A percentile compares a stretch with the other conserved stretches of the same genome.
Conservation (phyloP, 1,140 invertebrate species). For the Frieseomelitta varia region DNA sequence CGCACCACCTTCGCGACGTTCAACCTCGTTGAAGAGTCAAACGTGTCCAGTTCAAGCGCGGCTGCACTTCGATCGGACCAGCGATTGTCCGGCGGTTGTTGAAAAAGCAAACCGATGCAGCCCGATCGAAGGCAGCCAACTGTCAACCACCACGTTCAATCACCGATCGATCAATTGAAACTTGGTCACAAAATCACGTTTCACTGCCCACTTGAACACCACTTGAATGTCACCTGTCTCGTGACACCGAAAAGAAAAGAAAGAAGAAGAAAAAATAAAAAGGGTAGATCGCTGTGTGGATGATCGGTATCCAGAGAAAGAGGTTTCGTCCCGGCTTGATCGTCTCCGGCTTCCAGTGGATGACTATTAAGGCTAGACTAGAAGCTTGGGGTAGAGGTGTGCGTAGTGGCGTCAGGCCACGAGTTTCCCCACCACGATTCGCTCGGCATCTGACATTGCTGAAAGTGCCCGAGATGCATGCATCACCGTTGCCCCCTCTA, state of each 20-base stretch:
- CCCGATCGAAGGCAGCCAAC: conserved; percentile 67
- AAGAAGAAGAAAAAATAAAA: no score
- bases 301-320: background rate
- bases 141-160: conserved; percentile 39
- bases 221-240: no score
- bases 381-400: conserved; percentile 49
- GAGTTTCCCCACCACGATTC: conserved; percentile 21
- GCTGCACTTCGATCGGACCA: conserved; percentile 70
- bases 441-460: background rate
- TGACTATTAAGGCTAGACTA: conserved; percentile 69
- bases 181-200: background rate
- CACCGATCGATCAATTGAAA: background rate
- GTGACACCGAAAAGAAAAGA: no score
- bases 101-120: conserved; percentile 8
- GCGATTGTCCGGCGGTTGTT: background rate
- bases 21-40: conserved; percentile 27
- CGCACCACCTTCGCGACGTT: conserved; percentile 72
- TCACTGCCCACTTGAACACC: background rate
- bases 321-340: conserved; percentile 22
- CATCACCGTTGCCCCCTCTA: conserved; percentile 24
- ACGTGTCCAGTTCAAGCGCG: conserved; percentile 71
- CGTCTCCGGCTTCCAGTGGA: conserved; percentile 63
- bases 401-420: conserved; percentile 31
- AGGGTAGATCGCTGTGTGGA: background rate
- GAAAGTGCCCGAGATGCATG: conserved; percentile 25